A percentile compares a stretch with the other conserved stretches of the same genome.
phyloP scores from a whole-genome alignment of 2,888 invertebrate genomes.

The Trilocha varians region DNA sequence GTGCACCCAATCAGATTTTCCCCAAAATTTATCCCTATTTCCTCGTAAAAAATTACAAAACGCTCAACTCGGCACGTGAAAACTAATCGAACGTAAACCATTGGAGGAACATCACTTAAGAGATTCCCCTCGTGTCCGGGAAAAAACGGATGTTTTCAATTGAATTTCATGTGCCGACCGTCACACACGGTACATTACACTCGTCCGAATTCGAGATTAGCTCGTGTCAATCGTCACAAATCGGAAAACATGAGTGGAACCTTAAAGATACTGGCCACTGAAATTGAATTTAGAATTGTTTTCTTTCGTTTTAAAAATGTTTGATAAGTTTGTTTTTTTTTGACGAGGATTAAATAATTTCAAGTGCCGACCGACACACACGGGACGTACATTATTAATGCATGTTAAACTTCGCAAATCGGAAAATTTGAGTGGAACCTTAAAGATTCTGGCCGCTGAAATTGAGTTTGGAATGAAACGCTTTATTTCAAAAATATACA shows the following conservation, averaged over 20 bases:
- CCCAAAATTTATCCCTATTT: not conserved
- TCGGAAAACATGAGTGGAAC: slow-evolving; percentile 14
- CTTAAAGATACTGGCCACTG: not conserved
- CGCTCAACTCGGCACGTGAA: not conserved
- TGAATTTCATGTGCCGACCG: slow-evolving; percentile 44
- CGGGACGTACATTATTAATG: too few species aligned
- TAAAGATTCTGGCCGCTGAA: not conserved
- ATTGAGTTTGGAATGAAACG: not conserved
- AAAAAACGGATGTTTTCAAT: slow-evolving; percentile 56
- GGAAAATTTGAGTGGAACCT: not conserved
- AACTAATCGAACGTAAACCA: slow-evolving; percentile 52
- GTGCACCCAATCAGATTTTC: too few species aligned
- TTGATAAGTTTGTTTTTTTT: too few species aligned
- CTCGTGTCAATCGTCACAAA: slow-evolving; percentile 28
- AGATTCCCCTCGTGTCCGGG: slow-evolving; percentile 32
- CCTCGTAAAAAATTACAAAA: not conserved
- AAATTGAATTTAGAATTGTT: too few species aligned
- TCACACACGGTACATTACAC: slow-evolving; percentile 57
- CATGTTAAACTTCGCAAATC: too few species aligned
- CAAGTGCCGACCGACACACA: too few species aligned
- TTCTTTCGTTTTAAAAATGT: too few species aligned
- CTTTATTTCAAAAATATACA: slow-evolving; percentile 6
- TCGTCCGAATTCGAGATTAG: slow-evolving; percentile 23
- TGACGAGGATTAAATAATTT: too few species aligned
- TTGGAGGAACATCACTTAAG: slow-evolving; percentile 54